Conservation (phyloP, 53 echinoderm and acorn worm species). For the Crossaster papposus region DNA sequence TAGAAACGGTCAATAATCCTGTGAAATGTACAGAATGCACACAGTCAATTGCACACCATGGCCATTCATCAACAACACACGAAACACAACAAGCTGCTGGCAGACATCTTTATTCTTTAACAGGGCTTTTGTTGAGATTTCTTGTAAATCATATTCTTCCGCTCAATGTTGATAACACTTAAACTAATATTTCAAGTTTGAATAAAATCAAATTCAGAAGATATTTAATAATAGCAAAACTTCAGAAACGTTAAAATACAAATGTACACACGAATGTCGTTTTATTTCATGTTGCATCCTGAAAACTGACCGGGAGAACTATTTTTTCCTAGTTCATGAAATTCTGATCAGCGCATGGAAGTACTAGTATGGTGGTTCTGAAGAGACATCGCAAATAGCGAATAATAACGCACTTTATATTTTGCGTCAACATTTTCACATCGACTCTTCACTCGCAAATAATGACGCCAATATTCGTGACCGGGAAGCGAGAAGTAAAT, state of each 20-base stretch:
- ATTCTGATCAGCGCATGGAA: neutral
- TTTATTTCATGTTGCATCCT: neutral
- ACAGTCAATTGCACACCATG: conserved; percentile 11
- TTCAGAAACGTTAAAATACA: too few relatives aligned
- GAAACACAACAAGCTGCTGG: conserved; percentile 62
- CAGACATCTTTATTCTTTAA: conserved; percentile 63
- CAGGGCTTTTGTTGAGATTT: conserved; percentile 64
- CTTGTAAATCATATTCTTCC: conserved; percentile 63
- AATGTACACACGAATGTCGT: neutral
- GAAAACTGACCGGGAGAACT: conserved; percentile 4
- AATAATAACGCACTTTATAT: too few relatives aligned
- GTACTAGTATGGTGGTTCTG: neutral
- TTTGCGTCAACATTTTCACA: too few relatives aligned
- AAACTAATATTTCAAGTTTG: neutral
- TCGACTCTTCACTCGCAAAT: too few relatives aligned
- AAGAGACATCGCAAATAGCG: neutral
- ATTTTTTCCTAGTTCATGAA: neutral
- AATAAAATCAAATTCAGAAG: neutral
- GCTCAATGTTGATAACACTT: neutral
- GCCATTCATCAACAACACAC: conserved; percentile 29
- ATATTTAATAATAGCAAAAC: neutral
- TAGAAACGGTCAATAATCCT: neutral
- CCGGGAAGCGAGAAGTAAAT: too few relatives aligned
- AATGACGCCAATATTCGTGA: too few relatives aligned
- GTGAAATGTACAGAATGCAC: conserved; percentile 31